phyloP scores from a whole-genome alignment of 2,113 vertebrate genomes.

The Istiophorus platypterus region DNA sequence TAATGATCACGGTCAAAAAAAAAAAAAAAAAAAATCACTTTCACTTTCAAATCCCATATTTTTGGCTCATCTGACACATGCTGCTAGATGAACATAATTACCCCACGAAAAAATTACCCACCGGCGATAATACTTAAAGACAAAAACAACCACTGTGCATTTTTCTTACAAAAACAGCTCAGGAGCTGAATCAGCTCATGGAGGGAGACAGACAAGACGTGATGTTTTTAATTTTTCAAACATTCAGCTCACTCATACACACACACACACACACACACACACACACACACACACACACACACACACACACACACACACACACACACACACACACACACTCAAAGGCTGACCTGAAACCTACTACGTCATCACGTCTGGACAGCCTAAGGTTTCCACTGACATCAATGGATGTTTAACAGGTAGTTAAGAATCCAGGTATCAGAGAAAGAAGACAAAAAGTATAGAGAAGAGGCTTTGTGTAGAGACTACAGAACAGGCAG shows the following conservation, averaged over 20 bases:
- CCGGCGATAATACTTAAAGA: not conserved
- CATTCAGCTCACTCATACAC: not conserved
- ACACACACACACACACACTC: not conserved
- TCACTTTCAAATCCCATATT: not conserved
- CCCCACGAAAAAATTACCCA: no score
- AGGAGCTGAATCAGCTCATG: not conserved
- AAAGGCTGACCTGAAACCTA: not conserved
- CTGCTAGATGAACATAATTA: not conserved
- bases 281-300: no score
- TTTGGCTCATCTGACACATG: not conserved
- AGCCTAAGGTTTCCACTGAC: not conserved
- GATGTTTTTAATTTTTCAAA: not conserved
- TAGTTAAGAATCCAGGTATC: constrained; percentile 5
- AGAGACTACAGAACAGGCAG: not conserved
- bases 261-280: no score
- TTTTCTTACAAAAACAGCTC: not conserved
- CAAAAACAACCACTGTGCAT: not conserved
- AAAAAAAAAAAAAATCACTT: not conserved
- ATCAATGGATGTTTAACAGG: not conserved
- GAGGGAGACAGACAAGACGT: not conserved
- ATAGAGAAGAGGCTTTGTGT: not conserved
- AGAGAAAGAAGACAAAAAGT: not conserved
- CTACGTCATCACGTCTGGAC: not conserved
- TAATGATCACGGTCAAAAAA: not conserved
- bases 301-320: no score